phyloP scores from a whole-genome alignment of 2,797 vertebrate genomes.

The Schizopygopsis malacanthus region DNA sequence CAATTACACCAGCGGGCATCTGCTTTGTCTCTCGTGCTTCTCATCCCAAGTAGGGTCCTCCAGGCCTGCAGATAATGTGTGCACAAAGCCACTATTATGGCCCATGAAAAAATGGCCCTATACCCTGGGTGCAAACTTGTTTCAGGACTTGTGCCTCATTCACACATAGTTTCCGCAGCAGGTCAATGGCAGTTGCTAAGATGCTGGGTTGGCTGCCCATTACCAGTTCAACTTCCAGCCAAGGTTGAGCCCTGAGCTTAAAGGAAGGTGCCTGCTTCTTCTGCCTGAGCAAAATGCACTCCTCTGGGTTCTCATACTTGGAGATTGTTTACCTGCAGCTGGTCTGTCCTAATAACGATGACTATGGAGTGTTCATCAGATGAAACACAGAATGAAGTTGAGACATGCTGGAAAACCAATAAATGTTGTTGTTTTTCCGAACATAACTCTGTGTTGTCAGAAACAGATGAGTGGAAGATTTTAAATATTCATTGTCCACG shows the following conservation, averaged over 20 bases:
- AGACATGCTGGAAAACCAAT: slow-evolving; percentile 23
- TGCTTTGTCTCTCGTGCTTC: slow-evolving; percentile 72
- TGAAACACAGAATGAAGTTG: not conserved
- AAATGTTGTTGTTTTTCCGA: slow-evolving; percentile 39
- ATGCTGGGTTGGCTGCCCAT: slow-evolving; percentile 62
- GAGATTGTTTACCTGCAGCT: slow-evolving; percentile 31
- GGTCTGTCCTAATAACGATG: not conserved
- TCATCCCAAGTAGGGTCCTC: slow-evolving; percentile 74
- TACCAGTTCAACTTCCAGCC: slow-evolving; percentile 47
- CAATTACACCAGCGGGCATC: slow-evolving; percentile 69
- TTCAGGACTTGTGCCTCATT: slow-evolving; percentile 67
- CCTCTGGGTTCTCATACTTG: slow-evolving; percentile 18
- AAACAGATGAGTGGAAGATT: slow-evolving; percentile 48
- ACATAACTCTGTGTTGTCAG: slow-evolving; percentile 6
- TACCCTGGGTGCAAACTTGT: slow-evolving; percentile 62
- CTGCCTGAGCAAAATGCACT: slow-evolving; percentile 49
- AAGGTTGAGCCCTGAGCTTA: slow-evolving; percentile 51
- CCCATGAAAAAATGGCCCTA: slow-evolving; percentile 65
- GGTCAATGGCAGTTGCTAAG: slow-evolving; percentile 76
- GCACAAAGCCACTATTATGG: slow-evolving; percentile 77
- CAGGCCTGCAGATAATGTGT: slow-evolving; percentile 70
- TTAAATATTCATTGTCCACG: slow-evolving; percentile 67
- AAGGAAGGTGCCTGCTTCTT: slow-evolving; percentile 64
- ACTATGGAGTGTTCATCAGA: not conserved
- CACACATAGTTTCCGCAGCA: slow-evolving; percentile 72